Evolutionary conservation across 2,113 vertebrate genomes (phyloP).

Genomic region (Tychaedon coryphoeus): DNA sequence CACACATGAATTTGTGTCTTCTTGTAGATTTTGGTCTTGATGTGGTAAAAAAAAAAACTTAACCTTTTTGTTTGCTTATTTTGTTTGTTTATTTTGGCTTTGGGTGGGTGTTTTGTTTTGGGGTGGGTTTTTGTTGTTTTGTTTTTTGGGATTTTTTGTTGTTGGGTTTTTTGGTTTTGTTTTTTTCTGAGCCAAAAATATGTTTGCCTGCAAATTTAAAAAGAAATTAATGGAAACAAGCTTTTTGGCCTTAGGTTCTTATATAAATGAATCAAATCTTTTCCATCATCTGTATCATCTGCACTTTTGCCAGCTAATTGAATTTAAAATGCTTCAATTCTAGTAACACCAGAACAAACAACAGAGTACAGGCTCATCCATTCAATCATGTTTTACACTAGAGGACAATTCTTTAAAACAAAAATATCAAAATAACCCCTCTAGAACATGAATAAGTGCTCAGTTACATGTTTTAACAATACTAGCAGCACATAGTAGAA

Average conservation of each 20-base stretch:
- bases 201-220: background rate
- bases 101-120: background rate
- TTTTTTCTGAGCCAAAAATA: background rate
- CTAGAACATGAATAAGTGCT: background rate
- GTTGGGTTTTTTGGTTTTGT: background rate
- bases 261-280: background rate
- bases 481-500: background rate
- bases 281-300: background rate
- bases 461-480: background rate
- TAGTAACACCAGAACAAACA: background rate
- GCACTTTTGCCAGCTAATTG: background rate
- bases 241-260: background rate
- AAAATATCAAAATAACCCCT: background rate
- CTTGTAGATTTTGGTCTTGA: background rate
- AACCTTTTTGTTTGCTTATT: rapidly evolving
- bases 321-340: background rate
- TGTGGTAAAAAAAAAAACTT: background rate
- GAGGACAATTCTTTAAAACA: background rate
- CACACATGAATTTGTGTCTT: background rate
- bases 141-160: too few relatives aligned
- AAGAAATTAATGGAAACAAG: background rate
- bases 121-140: background rate
- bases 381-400: background rate
- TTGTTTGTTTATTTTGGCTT: too few relatives aligned
- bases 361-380: background rate